phyloP scores from a whole-genome alignment of 2,888 invertebrate genomes.

The Spilarctia lutea region DNA sequence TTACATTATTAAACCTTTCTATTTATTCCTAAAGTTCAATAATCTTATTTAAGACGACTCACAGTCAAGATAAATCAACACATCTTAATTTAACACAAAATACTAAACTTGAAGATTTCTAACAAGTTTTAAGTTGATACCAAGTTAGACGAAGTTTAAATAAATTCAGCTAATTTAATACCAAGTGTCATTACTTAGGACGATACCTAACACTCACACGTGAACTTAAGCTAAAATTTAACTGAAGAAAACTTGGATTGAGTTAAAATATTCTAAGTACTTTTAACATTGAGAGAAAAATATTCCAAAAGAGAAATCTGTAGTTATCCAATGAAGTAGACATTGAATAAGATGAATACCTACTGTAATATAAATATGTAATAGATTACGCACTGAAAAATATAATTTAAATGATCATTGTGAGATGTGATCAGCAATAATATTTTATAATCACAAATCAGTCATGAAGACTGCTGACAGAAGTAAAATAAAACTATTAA shows the following conservation, averaged over 20 bases:
- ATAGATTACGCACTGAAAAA: too few relatives aligned
- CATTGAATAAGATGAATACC: neutral
- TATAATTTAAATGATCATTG: too few relatives aligned
- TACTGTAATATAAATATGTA: neutral
- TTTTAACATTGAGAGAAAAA: neutral
- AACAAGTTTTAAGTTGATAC: neutral
- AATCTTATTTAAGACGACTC: neutral
- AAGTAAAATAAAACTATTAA: too few relatives aligned
- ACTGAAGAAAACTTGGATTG: neutral
- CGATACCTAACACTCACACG: neutral
- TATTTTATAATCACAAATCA: too few relatives aligned
- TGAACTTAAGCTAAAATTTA: neutral
- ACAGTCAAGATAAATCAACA: neutral
- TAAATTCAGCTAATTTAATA: slow-evolving; percentile 4
- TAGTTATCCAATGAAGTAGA: neutral
- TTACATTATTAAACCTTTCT: too few relatives aligned
- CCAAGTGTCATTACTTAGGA: neutral
- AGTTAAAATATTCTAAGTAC: neutral
- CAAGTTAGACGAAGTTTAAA: neutral
- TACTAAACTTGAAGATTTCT: neutral
- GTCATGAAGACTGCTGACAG: too few relatives aligned
- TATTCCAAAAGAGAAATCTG: neutral
- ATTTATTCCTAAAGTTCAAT: too few relatives aligned
- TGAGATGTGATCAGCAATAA: too few relatives aligned
- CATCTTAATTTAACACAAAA: neutral